Evolutionary conservation across 2,113 vertebrate species (phyloP).

Genomic region (Ceuthmochares aereus): DNA sequence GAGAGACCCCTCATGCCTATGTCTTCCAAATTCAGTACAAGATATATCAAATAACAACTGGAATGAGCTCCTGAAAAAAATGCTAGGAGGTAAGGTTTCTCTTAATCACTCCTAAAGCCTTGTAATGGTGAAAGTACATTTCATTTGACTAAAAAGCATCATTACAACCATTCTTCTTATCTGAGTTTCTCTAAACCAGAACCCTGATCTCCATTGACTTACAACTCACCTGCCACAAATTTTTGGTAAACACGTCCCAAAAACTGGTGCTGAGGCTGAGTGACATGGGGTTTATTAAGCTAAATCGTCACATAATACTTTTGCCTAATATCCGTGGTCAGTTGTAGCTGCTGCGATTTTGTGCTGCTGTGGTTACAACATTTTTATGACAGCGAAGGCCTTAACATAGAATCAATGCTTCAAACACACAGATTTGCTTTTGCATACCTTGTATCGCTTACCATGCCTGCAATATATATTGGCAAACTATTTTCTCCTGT

Average conservation of each 20-base stretch:
- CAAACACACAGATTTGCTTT: not conserved
- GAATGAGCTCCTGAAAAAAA: not conserved
- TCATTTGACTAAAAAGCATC: not conserved
- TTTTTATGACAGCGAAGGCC: not conserved
- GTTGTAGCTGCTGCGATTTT: not conserved
- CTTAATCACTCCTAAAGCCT: not conserved
- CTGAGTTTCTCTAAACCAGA: not conserved
- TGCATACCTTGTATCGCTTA: not conserved
- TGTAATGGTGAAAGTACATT: not conserved
- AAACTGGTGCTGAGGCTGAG: not conserved
- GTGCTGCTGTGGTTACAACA: not conserved
- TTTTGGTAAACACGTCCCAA: not conserved
- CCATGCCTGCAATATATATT: not conserved
- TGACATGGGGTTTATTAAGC: not conserved
- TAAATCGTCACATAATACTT: not conserved
- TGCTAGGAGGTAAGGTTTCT: not conserved
- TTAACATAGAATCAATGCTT: not conserved
- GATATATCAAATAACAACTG: accelerated
- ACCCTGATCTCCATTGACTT: not conserved
- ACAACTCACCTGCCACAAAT: not conserved
- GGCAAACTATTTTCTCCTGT: not conserved
- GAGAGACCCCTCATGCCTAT: not conserved
- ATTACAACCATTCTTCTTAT: not conserved
- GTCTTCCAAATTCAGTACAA: not conserved
- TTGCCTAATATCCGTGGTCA: not conserved